Evolutionary conservation across 2,113 vertebrate genomes (phyloP).

Genomic region (Sylvietta virens): DNA sequence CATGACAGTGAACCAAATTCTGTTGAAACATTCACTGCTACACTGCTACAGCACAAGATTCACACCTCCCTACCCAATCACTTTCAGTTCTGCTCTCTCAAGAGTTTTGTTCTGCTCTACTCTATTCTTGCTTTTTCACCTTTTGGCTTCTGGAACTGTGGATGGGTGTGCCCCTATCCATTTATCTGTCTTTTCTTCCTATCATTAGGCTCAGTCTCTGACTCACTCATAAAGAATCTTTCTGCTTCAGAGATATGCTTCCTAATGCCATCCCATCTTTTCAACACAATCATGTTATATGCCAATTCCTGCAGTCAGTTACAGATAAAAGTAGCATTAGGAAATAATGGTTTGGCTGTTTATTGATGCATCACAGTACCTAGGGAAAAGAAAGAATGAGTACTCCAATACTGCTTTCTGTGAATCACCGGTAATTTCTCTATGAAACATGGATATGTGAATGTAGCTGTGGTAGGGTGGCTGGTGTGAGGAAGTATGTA

Average conservation of each 20-base stretch:
- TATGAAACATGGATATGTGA: background rate
- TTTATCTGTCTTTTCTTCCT: background rate
- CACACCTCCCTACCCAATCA: background rate
- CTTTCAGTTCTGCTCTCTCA: background rate
- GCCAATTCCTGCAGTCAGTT: background rate
- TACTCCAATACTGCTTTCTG: background rate
- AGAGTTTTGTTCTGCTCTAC: background rate
- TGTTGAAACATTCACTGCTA: background rate
- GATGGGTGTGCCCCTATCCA: background rate
- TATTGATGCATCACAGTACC: background rate
- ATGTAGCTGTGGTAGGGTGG: background rate
- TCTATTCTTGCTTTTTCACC: background rate
- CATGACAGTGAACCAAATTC: background rate
- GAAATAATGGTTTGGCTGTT: background rate
- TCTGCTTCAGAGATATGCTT: background rate
- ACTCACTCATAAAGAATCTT: background rate
- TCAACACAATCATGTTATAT: background rate
- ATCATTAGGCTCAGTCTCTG: background rate
- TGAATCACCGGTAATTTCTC: background rate
- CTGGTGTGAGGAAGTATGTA: background rate
- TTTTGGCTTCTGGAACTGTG: background rate
- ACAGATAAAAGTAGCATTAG: background rate
- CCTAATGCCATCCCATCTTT: background rate
- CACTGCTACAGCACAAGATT: background rate
- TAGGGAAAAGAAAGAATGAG: background rate